These are phyloP conservation scores for Ptiloglossa arizonensis DNA, from an alignment of 1,140 invertebrate genomes.

Conservation along the genomic window DNA sequence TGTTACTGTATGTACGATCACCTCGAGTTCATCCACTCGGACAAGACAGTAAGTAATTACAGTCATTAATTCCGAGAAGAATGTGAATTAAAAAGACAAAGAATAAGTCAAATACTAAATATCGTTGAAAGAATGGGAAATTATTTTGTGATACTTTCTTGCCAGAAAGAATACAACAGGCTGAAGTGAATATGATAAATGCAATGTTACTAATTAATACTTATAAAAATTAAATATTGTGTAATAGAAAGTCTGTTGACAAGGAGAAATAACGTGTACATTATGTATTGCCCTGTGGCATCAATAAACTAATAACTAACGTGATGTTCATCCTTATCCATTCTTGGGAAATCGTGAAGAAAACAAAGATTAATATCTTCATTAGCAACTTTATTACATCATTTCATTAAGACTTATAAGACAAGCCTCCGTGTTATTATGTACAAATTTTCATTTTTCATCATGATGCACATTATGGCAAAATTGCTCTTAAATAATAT, in stretches of 20 bases:
- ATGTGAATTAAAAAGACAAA: conserved; percentile 64
- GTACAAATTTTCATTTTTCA: conserved; percentile 45
- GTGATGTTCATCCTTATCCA: neutral
- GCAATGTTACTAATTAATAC: conserved; percentile 79
- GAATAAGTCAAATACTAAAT: conserved; percentile 77
- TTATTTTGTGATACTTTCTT: conserved; percentile 83
- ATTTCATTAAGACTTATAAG: conserved; percentile 29
- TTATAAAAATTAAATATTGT: conserved; percentile 79
- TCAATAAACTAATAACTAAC: conserved; percentile 77
- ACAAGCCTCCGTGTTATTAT: conserved; percentile 42
- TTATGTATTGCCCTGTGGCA: conserved; percentile 76
- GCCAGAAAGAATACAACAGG: conserved; percentile 81
- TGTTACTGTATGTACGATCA: conserved; percentile 64
- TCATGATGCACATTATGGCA: conserved; percentile 42
- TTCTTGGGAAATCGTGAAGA: neutral
- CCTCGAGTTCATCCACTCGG: conserved; percentile 54
- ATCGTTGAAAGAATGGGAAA: conserved; percentile 80
- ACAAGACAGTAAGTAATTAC: conserved; percentile 39
- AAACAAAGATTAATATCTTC: neutral
- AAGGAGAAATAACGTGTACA: conserved; percentile 80
- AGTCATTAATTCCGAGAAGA: conserved; percentile 45
- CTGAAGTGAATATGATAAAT: conserved; percentile 78
- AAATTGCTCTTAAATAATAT: conserved; percentile 48
- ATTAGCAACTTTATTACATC: conserved; percentile 52
- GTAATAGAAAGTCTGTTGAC: conserved; percentile 80